Conservation (phyloP, 1,140 invertebrate species). For the Drosophila leontia region DNA sequence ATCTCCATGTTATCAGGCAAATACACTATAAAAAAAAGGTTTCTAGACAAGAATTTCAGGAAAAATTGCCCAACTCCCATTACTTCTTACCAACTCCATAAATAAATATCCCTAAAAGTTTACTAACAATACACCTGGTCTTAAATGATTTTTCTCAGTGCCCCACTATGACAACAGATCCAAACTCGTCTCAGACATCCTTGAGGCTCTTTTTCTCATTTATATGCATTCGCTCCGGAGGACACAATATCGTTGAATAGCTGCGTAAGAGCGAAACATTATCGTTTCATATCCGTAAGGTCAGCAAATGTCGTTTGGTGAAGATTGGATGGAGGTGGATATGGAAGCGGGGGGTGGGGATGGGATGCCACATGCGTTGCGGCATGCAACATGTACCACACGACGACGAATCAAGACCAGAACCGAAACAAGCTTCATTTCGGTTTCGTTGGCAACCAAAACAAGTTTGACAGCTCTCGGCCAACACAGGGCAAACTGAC, state of each 20-base stretch:
- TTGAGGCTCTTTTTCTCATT: conserved; percentile 58
- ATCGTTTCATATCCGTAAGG: conserved; percentile 57
- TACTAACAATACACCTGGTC: too few relatives aligned
- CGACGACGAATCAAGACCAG: conserved; percentile 8
- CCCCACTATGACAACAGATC: conserved; percentile 6
- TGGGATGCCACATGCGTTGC: conserved; percentile 61
- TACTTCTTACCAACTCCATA: too few relatives aligned
- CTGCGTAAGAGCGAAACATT: conserved; percentile 54
- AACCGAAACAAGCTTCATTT: conserved; percentile 68
- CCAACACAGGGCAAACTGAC: conserved; percentile 42
- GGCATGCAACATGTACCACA: conserved; percentile 73
- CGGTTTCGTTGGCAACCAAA: conserved; percentile 70
- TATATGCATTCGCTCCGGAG: conserved; percentile 68
- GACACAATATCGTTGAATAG: conserved; percentile 50
- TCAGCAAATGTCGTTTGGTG: conserved; percentile 59
- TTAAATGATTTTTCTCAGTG: conserved; percentile 7
- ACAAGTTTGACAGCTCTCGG: conserved; percentile 74
- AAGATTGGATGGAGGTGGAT: conserved; percentile 40
- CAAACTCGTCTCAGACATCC: conserved; percentile 21
- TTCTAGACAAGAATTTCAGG: too few relatives aligned
- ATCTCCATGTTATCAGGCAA: conserved; percentile 1
- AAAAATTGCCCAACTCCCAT: too few relatives aligned
- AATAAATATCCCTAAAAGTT: too few relatives aligned
- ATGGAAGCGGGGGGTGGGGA: neutral
- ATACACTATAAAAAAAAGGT: conserved; percentile 1